Base-by-base conservation (phyloP, 2,797 vertebrate genomes). In the Orestias chungarensis region DNA sequence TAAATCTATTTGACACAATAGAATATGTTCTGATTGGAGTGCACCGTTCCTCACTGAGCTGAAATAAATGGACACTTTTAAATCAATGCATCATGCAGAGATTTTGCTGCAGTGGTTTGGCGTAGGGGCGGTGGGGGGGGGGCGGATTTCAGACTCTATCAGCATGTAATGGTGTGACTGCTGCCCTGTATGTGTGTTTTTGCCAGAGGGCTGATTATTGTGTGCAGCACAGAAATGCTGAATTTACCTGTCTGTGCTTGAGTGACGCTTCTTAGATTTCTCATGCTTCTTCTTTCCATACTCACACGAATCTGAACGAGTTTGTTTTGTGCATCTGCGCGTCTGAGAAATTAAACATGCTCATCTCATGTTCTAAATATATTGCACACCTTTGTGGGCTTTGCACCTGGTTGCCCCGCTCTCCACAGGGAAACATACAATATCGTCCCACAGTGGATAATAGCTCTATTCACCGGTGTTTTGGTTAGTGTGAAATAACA, bases 31-130 rank as follows among this genome's bases (percentile, higher is more conserved):
- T 72, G 68, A 78, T 74, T 77, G 64, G 79, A 81, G 65, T 68
- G 65, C 74, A 68, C 65, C 44, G 46, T 73, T 82, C 61, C 64
- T 85, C 70, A 31, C 75, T 82, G 74, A 82, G 76, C 75, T 81
- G 76, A 84, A 84, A 87, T 83, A 80, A 87, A 84, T 74, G 84
- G 71, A 75, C 74, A 82, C 78, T 87, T 86, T 75, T 66, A 84
- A 88, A 85, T 88, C 86, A 83, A 78, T 79, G 86, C 83, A 69
- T 65, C 84, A 73, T 78, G 74, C 78, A 79, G 80, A 73, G 83
- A 79, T 85, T 82, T 76, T 76, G 71, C 74, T 79, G 67, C 71
- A 54, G 10, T 62, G 44, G 70, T 82, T 76, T 29, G 50, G 69
- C 71, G 72, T 66, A 67, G 0, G 18, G 14, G 68, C n/a, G n/a